phyloP scores from a whole-genome alignment of 1,140 invertebrate genomes.

The Drosophila guanche region DNA sequence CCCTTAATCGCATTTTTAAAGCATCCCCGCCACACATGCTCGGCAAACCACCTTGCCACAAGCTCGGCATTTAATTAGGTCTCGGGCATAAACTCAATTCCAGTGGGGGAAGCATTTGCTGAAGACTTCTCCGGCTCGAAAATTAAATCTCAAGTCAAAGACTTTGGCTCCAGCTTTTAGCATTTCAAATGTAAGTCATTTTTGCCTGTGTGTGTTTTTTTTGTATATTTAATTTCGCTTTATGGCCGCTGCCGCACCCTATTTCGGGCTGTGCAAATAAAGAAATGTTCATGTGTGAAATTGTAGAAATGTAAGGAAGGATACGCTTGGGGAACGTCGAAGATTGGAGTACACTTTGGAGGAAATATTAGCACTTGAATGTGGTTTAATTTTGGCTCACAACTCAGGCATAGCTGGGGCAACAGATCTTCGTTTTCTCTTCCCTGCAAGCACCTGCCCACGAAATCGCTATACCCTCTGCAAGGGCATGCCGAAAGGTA shows the following conservation, averaged over 20 bases:
- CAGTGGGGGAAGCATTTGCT: slow-evolving; percentile 33
- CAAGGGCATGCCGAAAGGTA: neutral
- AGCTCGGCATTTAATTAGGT: slow-evolving; percentile 70
- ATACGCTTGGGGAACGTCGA: neutral
- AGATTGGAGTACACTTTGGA: neutral
- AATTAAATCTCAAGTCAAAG: slow-evolving; percentile 68
- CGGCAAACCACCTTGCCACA: too few relatives aligned
- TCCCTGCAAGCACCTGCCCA: too few relatives aligned
- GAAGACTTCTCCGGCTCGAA: slow-evolving; percentile 39
- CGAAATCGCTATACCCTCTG: neutral
- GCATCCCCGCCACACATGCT: neutral
- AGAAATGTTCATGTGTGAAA: slow-evolving; percentile 69
- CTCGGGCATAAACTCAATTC: slow-evolving; percentile 39
- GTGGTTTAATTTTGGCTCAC: too few relatives aligned
- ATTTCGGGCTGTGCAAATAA: slow-evolving; percentile 64
- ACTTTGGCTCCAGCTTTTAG: slow-evolving; percentile 17
- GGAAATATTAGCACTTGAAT: too few relatives aligned
- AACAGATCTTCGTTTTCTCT: too few relatives aligned
- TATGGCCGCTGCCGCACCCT: slow-evolving; percentile 74
- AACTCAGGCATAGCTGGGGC: too few relatives aligned
- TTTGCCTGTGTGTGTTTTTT: neutral
- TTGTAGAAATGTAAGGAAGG: slow-evolving; percentile 8
- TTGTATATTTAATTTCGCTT: slow-evolving; percentile 78
- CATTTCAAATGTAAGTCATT: slow-evolving; percentile 17
- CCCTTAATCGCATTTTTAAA: slow-evolving; percentile 54